Evolutionary conservation across 2,113 vertebrate species (phyloP), one percentile per base, ranked within the genome.

Genomic region (Albula goreensis): DNA sequence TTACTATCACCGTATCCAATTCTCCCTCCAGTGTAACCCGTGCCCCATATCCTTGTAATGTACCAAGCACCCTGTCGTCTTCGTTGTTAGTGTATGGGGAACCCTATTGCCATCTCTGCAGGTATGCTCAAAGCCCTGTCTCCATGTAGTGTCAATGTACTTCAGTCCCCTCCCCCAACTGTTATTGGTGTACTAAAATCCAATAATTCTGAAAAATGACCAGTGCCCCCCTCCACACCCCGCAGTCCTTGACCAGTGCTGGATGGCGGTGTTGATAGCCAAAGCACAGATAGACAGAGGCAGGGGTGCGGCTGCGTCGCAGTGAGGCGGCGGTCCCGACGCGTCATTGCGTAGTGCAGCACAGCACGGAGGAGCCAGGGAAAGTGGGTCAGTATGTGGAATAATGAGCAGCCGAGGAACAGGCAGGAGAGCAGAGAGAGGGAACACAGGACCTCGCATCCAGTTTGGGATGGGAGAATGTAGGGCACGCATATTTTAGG

Each of bases 321-420:
- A 41, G 31, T 41, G 31, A 41, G 31, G 31, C 31, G 31, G 31
- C 31, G 31, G 31, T 41, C 31, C 31, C 6, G 11, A 15, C 4
- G 60, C 3, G 13, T 48, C 19, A 17, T 49, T 17, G 78, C 11
- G n/a, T 74, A 53, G 80, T 3, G n/a, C 80, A 17, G 25, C 48
- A 48, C 25, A 5, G 7, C 90, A 92, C 88, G 85, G 90, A 90
- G 93, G 91, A 91, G 92, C 94, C 93, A 92, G 91, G 89, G 86
- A 95, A 96, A 95, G 90, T 95, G 92, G 95, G 95, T 95, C 95
- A 95, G 87, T 90, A 41, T 41, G 87, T 80, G 92, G 92, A 94
- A 94, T 93, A 93, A 92, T 91, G 83, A 84, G 50, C 83, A 89
- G 88, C 88, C 86, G 88, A 89, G 88, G 66, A 88, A 86, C n/a